Base-by-base conservation (phyloP, 2,888 invertebrate species). In the Oscheius sp. region DNA sequence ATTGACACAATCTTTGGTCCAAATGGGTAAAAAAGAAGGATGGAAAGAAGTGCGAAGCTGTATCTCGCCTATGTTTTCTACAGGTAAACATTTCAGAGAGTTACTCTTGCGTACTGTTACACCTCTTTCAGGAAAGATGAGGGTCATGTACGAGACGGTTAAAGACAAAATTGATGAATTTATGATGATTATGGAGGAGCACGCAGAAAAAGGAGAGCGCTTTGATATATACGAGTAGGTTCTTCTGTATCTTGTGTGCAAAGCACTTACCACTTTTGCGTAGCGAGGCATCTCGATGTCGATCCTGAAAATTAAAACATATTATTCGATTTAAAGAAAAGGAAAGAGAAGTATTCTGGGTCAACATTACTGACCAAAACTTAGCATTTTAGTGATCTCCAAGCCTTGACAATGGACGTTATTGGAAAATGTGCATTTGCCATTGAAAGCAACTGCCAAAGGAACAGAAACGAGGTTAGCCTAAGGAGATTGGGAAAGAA, bases 331-430 rank as follows among this genome's bases (percentile, higher is more conserved):
- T n/a, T n/a, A 35, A 35, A 35, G 35, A 64, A 23, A 23, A 63
- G 23, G 64, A 46, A 16, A 23, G n/a, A n/a, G 61, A 41, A 61
- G 29, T 12, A 5, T 13, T 12, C 9, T 12, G 45, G 45, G 45
- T 12, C 9, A 45, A 45, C 16, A 16, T 45, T 52, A 16, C 3
- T 35, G 35, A 3, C 12, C 18, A 46, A 49, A 23, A 55, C 9
- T 9, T 21, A 27, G 21, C 2, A 59, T 59, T 80, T 58, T 66
- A 85, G 85, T 12, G 85, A 85, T 59, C 81, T 82, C 53, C 85
- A 85, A 80, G 85, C 82, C 7, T 72, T 85, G 16, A 84, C 85
- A 0, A 76, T 85, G 68, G 84, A 85, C 53, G 81, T 84, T 16
- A 85, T 85, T 35, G 84, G 81, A 53, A 74, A 81, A 41, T 79